phyloP scores from a whole-genome alignment of 2,797 vertebrate species.

The Falco berigora region DNA sequence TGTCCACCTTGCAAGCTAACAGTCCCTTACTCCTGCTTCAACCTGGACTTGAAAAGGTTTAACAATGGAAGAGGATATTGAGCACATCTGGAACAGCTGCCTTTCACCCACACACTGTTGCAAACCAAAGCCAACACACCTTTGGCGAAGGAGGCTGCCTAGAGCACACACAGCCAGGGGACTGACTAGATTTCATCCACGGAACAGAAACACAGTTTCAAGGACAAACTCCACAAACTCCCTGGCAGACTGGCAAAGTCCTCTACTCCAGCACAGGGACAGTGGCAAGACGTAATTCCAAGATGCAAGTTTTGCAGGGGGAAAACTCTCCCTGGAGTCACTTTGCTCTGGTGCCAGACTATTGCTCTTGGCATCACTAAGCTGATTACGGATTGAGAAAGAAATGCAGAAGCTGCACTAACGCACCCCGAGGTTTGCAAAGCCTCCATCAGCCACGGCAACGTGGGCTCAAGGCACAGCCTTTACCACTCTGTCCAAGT shows the following conservation, averaged over 20 bases:
- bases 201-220: background rate
- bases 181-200: rapidly evolving
- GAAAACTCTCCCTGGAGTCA: background rate
- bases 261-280: background rate
- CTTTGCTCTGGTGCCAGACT: background rate
- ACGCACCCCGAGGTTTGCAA: background rate
- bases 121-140: background rate
- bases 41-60: background rate
- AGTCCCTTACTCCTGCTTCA: background rate
- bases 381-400: background rate
- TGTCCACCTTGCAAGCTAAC: background rate
- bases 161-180: rapidly evolving
- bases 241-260: background rate
- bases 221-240: background rate
- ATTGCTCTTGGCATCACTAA: background rate
- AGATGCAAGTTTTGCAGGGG: background rate
- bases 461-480: rapidly evolving
- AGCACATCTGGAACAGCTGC: background rate
- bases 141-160: background rate
- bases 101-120: background rate
- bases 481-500: background rate
- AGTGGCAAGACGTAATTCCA: background rate
- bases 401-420: background rate
- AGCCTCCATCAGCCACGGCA: background rate
- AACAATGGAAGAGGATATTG: background rate